Evolutionary conservation across 2,888 invertebrate genomes (phyloP), one percentile per base, ranked within the genome.

Genomic region (Kryphioiulus occultus): DNA sequence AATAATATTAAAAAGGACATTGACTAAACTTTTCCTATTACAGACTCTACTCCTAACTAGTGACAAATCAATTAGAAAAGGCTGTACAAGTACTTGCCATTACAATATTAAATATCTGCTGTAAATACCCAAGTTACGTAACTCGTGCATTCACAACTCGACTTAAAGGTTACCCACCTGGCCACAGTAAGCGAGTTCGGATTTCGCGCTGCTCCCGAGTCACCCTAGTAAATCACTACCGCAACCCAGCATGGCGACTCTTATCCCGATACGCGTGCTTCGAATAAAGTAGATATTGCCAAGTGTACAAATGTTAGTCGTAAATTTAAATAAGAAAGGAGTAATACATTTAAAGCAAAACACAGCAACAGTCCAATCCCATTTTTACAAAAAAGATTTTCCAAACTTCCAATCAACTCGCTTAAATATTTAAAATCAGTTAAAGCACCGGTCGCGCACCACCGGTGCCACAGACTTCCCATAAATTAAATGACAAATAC

Each of bases 51-150:
- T 78, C 12, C 22, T 78, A 78, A 15, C 78, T 78, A 78, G 30
- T 10, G 78, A 78, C 78, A 78, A 78, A 78, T 78, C 30, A 15
- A 30, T 30, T 78, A 15, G 30, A 9, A 78, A 30, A 78, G 30
- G 78, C 78, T 78, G 30, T 78, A 78, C 78, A 78, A 30, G 30
- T 78, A 78, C 26, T 30, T 78, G 15, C 78, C 26, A 78, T 30
- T 78, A 78, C 30, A 78, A 78, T 78, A 78, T 78, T 78, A 78
- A 78, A 78, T 78, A 78, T 78, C 78, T 78, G 78, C 22, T 26
- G 78, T 78, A 30, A 78, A 15, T 68, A 68, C 22, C 2, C 78
- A 26, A 30, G 22, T 26, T 78, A 30, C 78, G 30, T 15, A 15
- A 78, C 26, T 78, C 10, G 30, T 78, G 78, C 78, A 78, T 5